Conservation (phyloP, 2,113 vertebrate species). For the Salvelinus namaycush region DNA sequence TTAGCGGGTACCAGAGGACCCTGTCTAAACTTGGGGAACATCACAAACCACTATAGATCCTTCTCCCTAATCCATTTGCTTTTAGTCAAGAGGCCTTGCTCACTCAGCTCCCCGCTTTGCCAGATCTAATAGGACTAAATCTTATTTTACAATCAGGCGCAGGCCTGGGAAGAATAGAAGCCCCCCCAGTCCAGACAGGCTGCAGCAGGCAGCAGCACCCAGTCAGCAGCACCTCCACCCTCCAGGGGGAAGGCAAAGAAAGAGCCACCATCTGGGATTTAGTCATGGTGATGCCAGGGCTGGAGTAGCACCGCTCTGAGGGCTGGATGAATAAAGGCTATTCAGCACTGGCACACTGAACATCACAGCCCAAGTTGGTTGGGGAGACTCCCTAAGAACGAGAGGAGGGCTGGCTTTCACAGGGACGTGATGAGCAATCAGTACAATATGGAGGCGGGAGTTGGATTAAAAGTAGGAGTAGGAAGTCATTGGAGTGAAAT, state of each 20-base stretch:
- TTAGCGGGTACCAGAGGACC: not conserved
- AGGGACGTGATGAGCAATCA: too few relatives aligned
- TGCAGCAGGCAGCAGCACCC: slow-evolving; percentile 44
- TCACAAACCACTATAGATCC: slow-evolving; percentile 11
- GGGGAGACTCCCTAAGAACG: not conserved
- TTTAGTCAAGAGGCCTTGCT: slow-evolving; percentile 54
- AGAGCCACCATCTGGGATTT: slow-evolving; percentile 79
- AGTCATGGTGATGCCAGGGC: slow-evolving; percentile 79
- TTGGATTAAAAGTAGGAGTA: too few relatives aligned
- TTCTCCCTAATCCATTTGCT: slow-evolving; percentile 55
- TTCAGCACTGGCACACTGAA: slow-evolving; percentile 4
- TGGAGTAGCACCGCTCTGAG: slow-evolving; percentile 29
- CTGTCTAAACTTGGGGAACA: slow-evolving; percentile 29
- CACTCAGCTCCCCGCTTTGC: slow-evolving; percentile 26
- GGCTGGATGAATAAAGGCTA: slow-evolving; percentile 37
- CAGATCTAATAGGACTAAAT: slow-evolving; percentile 65
- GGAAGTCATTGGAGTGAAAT: too few relatives aligned
- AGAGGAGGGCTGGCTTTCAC: too few relatives aligned
- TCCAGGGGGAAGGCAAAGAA: slow-evolving; percentile 69
- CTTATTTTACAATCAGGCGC: slow-evolving; percentile 64
- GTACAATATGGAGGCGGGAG: too few relatives aligned
- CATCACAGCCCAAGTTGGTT: not conserved
- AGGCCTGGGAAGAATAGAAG: slow-evolving; percentile 36
- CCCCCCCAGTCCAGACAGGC: slow-evolving; percentile 37
- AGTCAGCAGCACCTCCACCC: slow-evolving; percentile 68